phyloP scores from a whole-genome alignment of 2,888 invertebrate species.

The Caenorhabditis wallacei region DNA sequence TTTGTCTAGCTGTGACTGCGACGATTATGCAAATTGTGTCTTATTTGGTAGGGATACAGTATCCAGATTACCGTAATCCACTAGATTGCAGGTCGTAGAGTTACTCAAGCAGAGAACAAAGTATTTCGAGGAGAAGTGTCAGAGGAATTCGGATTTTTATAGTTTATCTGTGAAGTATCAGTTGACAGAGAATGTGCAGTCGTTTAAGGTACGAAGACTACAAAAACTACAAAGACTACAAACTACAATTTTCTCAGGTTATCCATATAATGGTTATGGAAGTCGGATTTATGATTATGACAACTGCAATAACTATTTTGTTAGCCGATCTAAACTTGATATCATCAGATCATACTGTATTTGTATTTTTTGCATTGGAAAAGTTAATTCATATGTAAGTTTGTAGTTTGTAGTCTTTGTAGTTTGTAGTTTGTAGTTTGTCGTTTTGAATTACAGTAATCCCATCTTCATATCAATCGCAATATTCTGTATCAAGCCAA shows the following conservation, averaged over 20 bases:
- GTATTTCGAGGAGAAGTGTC: conserved; percentile 18
- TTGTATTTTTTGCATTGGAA: conserved; percentile 37
- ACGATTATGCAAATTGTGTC: conserved; percentile 3
- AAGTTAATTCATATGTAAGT: conserved; percentile 53
- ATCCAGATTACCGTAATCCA: neutral
- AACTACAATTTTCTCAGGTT: conserved; percentile 20
- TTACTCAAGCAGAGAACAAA: conserved; percentile 12
- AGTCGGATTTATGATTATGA: conserved; percentile 35
- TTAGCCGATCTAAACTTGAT: conserved; percentile 22
- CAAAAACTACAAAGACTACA: neutral
- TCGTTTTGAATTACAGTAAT: conserved; percentile 30
- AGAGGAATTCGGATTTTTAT: conserved; percentile 34
- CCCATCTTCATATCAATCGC: conserved; percentile 48
- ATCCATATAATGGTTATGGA: conserved; percentile 27
- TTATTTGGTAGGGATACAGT: conserved; percentile 6
- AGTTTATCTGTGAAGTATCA: conserved; percentile 51
- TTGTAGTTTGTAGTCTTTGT: neutral
- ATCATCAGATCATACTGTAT: conserved; percentile 1
- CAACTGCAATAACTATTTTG: neutral
- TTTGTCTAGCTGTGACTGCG: conserved; percentile 16
- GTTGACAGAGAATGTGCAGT: conserved; percentile 33
- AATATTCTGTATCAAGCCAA: conserved; percentile 31
- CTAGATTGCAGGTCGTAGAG: conserved; percentile 1
- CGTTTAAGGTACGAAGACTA: conserved; percentile 4
- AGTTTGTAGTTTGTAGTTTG: neutral